A percentile compares a stretch with the other conserved stretches of the same genome.
Evolutionary conservation across 1,140 invertebrate genomes (phyloP).

Genomic region (Melipona quadrifasciata): DNA sequence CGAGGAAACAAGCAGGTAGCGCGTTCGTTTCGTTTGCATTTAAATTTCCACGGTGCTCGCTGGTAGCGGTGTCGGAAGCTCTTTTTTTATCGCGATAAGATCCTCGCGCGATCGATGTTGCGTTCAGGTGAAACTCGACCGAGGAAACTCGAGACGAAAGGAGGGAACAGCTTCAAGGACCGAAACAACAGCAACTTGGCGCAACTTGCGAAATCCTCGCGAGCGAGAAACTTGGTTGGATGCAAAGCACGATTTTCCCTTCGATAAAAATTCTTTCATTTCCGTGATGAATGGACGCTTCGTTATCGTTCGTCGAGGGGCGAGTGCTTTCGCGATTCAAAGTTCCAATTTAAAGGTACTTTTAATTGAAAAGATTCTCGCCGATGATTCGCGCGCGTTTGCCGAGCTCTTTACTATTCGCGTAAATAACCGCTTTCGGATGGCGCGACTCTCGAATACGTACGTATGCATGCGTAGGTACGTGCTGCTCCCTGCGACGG

Average conservation of each 20-base stretch:
- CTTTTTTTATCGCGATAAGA: neutral
- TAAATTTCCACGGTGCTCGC: too few species aligned
- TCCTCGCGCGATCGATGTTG: conserved; percentile 7
- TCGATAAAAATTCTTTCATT: neutral
- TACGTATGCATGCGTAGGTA: neutral
- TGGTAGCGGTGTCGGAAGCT: neutral
- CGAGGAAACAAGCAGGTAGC: neutral
- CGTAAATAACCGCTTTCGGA: conserved; percentile 16
- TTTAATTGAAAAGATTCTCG: conserved; percentile 27
- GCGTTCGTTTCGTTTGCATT: neutral
- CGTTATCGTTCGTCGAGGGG: neutral
- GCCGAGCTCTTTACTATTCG: neutral
- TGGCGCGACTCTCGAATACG: neutral
- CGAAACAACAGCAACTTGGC: neutral
- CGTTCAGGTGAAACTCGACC: neutral
- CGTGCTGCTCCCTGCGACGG: neutral
- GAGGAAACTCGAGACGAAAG: neutral
- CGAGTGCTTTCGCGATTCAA: neutral
- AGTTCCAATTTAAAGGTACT: neutral
- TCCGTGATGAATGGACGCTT: neutral
- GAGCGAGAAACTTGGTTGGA: neutral
- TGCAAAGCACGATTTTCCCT: neutral
- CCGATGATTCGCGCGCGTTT: neutral
- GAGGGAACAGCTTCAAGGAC: neutral
- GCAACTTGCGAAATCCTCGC: neutral